A percentile compares a stretch with the other conserved stretches of the same genome.
Conservation (phyloP, 2,888 invertebrate species). For the Coenonympha arcania region DNA sequence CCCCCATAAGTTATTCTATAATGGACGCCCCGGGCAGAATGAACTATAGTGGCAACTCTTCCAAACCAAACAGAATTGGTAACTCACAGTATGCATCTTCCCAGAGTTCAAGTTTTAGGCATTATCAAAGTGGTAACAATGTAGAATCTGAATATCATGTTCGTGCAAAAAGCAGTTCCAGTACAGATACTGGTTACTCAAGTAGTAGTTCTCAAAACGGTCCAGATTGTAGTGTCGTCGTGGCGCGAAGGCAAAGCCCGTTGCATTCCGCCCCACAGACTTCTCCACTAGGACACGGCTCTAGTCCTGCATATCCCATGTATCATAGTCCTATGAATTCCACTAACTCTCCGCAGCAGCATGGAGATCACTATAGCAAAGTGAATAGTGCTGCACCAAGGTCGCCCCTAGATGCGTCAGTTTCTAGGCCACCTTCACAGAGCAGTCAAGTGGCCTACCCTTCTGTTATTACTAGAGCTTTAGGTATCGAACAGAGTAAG, state of each 20-base stretch:
- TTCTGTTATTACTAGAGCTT: slow-evolving; percentile 85
- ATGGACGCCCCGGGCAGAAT: slow-evolving; percentile 80
- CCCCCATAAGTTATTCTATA: slow-evolving; percentile 83
- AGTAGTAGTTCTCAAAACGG: slow-evolving; percentile 77
- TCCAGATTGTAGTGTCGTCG: slow-evolving; percentile 78
- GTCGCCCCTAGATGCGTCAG: slow-evolving; percentile 80
- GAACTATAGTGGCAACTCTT: slow-evolving; percentile 73
- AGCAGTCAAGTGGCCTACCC: slow-evolving; percentile 82
- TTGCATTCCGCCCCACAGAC: slow-evolving; percentile 80
- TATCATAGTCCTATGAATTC: slow-evolving; percentile 88
- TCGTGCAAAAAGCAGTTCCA: slow-evolving; percentile 76
- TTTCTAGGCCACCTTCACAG: slow-evolving; percentile 76
- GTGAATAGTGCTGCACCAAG: slow-evolving; percentile 75
- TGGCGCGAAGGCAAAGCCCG: slow-evolving; percentile 81
- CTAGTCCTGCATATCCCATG: slow-evolving; percentile 87
- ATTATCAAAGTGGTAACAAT: slow-evolving; percentile 76
- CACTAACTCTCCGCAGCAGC: slow-evolving; percentile 81
- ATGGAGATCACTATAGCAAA: slow-evolving; percentile 70
- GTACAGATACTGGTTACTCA: slow-evolving; percentile 77
- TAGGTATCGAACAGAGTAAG: slow-evolving; percentile 77
- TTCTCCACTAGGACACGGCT: slow-evolving; percentile 81
- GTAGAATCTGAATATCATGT: slow-evolving; percentile 77
- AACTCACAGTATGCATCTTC: slow-evolving; percentile 70
- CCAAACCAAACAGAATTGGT: slow-evolving; percentile 65
- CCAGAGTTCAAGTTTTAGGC: slow-evolving; percentile 74